phyloP scores from a whole-genome alignment of 1,140 invertebrate species.

The Leptinotarsa texana region DNA sequence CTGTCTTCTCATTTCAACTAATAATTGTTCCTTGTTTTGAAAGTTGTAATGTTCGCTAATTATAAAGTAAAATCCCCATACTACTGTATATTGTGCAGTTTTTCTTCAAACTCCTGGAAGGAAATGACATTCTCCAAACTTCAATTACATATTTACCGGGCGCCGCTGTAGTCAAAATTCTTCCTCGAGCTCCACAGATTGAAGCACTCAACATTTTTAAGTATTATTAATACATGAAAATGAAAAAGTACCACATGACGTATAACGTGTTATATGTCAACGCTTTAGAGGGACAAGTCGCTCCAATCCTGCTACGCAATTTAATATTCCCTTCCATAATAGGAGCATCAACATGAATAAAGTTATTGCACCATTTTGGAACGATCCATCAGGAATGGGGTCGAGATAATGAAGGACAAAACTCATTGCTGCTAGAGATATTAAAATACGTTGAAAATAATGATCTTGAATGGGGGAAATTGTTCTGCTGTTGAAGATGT shows the following conservation, averaged over 20 bases:
- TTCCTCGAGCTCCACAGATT: background rate
- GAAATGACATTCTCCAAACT: too few species aligned
- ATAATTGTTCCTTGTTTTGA: too few species aligned
- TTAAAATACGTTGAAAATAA: too few species aligned
- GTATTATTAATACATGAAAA: conserved; percentile 28
- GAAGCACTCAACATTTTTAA: background rate
- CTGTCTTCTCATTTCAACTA: too few species aligned
- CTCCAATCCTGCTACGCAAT: conserved; percentile 24
- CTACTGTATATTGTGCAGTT: too few species aligned
- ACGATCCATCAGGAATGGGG: conserved; percentile 1
- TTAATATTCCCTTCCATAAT: conserved; percentile 29
- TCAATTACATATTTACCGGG: too few species aligned
- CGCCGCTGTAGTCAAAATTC: too few species aligned
- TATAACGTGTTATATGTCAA: conserved; percentile 31
- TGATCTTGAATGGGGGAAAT: too few species aligned
- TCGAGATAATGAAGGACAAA: background rate
- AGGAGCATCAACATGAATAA: conserved; percentile 26
- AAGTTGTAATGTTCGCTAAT: too few species aligned
- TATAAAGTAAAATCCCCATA: too few species aligned
- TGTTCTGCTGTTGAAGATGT: too few species aligned
- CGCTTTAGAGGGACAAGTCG: conserved; percentile 27
- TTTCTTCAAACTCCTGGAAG: too few species aligned
- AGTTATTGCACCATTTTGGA: conserved; percentile 26
- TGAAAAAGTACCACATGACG: conserved; percentile 28
- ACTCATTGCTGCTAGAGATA: background rate